Conservation (phyloP, 2,888 invertebrate species). For the Tillus elongatus region DNA sequence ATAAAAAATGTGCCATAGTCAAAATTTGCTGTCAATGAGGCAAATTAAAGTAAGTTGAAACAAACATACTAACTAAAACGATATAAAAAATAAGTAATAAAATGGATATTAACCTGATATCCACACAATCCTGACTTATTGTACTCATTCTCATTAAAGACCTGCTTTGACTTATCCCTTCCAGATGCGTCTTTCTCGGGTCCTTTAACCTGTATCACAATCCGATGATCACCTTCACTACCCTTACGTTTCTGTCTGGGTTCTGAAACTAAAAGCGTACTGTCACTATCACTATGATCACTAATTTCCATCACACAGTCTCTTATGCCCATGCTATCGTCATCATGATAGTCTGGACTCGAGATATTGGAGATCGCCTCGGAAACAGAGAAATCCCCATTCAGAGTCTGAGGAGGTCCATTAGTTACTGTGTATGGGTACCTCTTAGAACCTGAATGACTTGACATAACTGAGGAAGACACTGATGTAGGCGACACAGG, state of each 20-base stretch:
- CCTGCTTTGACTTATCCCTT: slow-evolving; percentile 34
- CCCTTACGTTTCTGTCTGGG: slow-evolving; percentile 45
- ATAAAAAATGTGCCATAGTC: no score
- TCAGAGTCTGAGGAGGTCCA: slow-evolving; percentile 26
- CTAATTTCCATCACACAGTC: slow-evolving; percentile 81
- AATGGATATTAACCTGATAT: not conserved
- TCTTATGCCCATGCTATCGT: slow-evolving; percentile 71
- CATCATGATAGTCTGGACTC: slow-evolving; percentile 83
- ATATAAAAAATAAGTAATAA: not conserved
- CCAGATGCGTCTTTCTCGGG: slow-evolving; percentile 41
- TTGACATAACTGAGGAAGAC: slow-evolving; percentile 81
- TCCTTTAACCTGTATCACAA: slow-evolving; percentile 74
- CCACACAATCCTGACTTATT: not conserved
- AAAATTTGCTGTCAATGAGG: not conserved
- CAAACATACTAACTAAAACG: not conserved
- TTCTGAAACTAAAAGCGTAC: slow-evolving; percentile 76
- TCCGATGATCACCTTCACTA: slow-evolving; percentile 60
- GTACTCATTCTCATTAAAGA: not conserved
- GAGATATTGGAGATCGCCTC: slow-evolving; percentile 84
- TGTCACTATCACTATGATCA: slow-evolving; percentile 83
- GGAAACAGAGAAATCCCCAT: slow-evolving; percentile 72
- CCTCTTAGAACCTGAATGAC: slow-evolving; percentile 59
- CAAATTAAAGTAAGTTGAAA: no score
- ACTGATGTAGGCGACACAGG: slow-evolving; percentile 70
- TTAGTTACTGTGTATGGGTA: slow-evolving; percentile 45